phyloP scores from a whole-genome alignment of 2,797 vertebrate species.

The Epinephelus awoara region DNA sequence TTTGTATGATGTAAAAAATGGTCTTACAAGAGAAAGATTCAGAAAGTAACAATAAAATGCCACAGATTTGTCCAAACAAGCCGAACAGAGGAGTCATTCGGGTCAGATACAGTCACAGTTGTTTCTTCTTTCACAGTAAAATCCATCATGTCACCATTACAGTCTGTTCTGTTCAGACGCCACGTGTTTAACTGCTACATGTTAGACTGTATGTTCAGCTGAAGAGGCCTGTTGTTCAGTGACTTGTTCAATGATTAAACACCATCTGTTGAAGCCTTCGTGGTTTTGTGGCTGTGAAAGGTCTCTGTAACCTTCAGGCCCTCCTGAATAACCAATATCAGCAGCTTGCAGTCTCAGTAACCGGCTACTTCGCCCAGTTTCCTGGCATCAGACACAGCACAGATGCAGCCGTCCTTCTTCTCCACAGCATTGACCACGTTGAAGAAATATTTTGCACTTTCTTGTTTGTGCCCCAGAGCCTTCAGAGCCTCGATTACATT shows the following conservation, averaged over 20 bases:
- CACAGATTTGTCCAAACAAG: slow-evolving; percentile 1
- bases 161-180: slow-evolving; percentile 7
- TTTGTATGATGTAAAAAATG: background rate
- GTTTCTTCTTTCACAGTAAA: slow-evolving; percentile 21
- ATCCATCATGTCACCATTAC: slow-evolving; percentile 10
- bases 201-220: slow-evolving; percentile 8
- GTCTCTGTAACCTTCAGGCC: slow-evolving; percentile 30
- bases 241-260: slow-evolving; percentile 17
- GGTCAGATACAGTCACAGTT: slow-evolving; percentile 3
- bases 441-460: slow-evolving; percentile 57
- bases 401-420: slow-evolving; percentile 73
- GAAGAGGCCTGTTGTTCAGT: slow-evolving; percentile 4
- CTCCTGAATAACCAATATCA: slow-evolving; percentile 1
- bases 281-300: slow-evolving; percentile 14
- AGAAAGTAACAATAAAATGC: background rate
- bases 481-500: slow-evolving; percentile 66
- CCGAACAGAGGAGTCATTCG: background rate
- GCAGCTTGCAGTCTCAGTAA: slow-evolving; percentile 72
- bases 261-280: slow-evolving; percentile 26
- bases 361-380: slow-evolving; percentile 84
- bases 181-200: background rate
- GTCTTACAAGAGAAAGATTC: background rate
- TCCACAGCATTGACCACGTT: slow-evolving; percentile 84
- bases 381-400: slow-evolving; percentile 82
- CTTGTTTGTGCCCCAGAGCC: slow-evolving; percentile 68